Conservation (phyloP, 2,113 vertebrate genomes). For the Ceuthmochares aereus region DNA sequence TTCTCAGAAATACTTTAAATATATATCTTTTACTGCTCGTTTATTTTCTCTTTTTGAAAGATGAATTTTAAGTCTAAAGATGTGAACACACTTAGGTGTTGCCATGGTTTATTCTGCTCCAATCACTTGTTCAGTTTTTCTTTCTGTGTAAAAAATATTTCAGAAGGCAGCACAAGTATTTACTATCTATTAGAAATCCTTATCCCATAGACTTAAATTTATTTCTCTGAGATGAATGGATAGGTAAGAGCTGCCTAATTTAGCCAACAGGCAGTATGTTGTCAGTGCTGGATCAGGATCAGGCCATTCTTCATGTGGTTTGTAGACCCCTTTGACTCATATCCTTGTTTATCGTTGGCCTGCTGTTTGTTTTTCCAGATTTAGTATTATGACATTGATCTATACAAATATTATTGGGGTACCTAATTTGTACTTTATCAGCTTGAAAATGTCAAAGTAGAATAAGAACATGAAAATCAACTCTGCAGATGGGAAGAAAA, state of each 20-base stretch:
- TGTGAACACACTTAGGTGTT: not conserved
- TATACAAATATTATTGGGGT: not conserved
- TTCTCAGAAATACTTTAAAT: not conserved
- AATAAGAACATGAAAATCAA: not conserved
- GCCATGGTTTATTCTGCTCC: not conserved
- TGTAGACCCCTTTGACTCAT: not conserved
- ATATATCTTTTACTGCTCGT: not conserved
- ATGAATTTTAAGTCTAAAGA: not conserved
- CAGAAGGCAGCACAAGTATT: not conserved
- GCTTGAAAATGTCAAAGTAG: not conserved
- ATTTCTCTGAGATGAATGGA: not conserved
- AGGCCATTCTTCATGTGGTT: not conserved
- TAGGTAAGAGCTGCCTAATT: not conserved
- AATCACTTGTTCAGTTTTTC: not conserved
- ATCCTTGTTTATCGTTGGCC: not conserved
- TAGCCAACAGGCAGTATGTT: not conserved
- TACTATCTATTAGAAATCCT: not conserved
- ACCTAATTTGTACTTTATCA: not conserved
- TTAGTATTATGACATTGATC: not conserved
- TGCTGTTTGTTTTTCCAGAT: not conserved
- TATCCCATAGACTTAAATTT: not conserved
- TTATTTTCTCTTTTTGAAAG: not conserved
- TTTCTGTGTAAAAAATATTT: not conserved
- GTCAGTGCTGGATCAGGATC: not conserved
- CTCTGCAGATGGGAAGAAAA: not conserved